Conservation (phyloP, 2,797 vertebrate species). For the Sibirionetta formosa region DNA sequence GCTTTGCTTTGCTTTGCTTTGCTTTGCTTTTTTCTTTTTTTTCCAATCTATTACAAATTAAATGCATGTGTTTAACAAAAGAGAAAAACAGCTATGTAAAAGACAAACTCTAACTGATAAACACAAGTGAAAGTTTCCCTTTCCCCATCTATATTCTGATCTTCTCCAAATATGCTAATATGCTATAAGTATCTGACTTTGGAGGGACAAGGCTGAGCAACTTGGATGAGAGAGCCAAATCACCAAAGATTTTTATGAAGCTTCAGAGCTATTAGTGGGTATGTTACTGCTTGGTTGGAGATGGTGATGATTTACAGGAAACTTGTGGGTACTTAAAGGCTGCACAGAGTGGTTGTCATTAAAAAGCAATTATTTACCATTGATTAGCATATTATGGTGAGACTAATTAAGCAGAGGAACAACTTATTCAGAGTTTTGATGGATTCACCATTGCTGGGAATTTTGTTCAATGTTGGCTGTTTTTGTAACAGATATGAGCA, state of each 20-base stretch:
- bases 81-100: background rate
- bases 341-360: background rate
- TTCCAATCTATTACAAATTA: background rate
- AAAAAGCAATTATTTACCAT: constrained; percentile 30
- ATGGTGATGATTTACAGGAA: background rate
- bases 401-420: background rate
- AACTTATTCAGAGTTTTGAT: background rate
- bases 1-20: too few relatives aligned
- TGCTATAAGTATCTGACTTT: background rate
- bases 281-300: background rate
- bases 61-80: background rate
- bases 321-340: constrained; percentile 3
- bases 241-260: background rate
- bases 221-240: background rate
- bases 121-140: background rate
- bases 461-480: background rate
- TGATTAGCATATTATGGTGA: constrained; percentile 20
- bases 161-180: background rate
- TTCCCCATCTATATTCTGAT: background rate
- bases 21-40: background rate
- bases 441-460: background rate
- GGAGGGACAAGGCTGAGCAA: background rate
- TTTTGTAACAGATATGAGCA: background rate
- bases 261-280: background rate
- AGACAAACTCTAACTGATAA: background rate